phyloP scores from a whole-genome alignment of 2,797 vertebrate genomes.

The Chelmon rostratus region DNA sequence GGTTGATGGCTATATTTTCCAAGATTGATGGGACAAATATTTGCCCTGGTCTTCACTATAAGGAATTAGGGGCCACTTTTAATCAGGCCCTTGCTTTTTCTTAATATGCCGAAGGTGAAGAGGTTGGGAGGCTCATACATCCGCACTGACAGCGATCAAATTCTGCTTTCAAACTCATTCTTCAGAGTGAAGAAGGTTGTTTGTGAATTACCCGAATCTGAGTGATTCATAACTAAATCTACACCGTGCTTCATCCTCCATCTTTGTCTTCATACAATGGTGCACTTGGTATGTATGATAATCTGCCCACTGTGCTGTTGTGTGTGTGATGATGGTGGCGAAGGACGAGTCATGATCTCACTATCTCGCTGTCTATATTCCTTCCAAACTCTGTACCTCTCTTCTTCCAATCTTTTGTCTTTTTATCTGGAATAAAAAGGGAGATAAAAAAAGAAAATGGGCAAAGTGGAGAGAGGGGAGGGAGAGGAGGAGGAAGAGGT shows the following conservation, averaged over 20 bases:
- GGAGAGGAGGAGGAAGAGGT: not conserved
- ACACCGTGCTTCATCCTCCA: conserved; percentile 9
- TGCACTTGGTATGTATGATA: conserved; percentile 2
- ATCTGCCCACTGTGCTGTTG: conserved; percentile 1
- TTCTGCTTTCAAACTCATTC: not conserved
- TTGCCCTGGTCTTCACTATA: conserved; percentile 80
- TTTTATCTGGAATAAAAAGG: conserved; percentile 10
- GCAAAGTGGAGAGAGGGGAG: conserved; percentile 24
- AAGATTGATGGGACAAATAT: conserved; percentile 86
- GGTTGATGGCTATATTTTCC: conserved; percentile 85
- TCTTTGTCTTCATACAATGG: conserved; percentile 16
- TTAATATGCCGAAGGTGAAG: conserved; percentile 42
- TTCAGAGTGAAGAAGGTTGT: conserved; percentile 14
- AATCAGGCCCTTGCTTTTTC: conserved; percentile 67
- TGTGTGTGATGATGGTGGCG: conserved; percentile 19
- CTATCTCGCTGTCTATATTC: conserved; percentile 45
- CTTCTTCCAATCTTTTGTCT: conserved; percentile 51
- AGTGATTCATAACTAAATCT: conserved; percentile 25
- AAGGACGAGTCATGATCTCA: conserved; percentile 52
- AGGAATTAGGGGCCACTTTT: conserved; percentile 75
- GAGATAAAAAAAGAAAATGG: conserved; percentile 45
- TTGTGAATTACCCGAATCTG: conserved; percentile 26
- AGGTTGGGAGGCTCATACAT: conserved; percentile 18
- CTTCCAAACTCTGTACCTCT: conserved; percentile 37
- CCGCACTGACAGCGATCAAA: conserved; percentile 7